Conservation (phyloP, 2,113 vertebrate species). For the Cyrtonyx montezumae region DNA sequence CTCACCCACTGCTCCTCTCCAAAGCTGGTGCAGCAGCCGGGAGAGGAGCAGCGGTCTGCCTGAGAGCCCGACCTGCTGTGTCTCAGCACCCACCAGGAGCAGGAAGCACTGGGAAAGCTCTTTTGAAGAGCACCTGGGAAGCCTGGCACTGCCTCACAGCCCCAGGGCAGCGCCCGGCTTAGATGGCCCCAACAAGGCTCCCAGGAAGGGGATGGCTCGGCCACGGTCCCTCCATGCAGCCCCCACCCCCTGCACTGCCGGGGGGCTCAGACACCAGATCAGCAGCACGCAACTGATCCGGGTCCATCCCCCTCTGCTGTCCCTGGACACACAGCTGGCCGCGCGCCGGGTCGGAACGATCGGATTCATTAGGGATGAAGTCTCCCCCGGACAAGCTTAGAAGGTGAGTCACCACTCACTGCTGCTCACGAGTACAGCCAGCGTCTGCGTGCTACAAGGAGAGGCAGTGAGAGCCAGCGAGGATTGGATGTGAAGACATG, state of each 20-base stretch:
- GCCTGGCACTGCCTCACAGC: neutral
- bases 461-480: neutral
- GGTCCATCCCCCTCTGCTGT: neutral
- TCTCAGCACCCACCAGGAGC: neutral
- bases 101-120: neutral
- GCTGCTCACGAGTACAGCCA: neutral
- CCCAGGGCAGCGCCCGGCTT: fast-evolving
- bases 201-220: fast-evolving
- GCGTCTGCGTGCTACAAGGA: neutral
- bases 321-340: neutral
- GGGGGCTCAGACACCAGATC: neutral
- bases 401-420: slow-evolving; percentile 23
- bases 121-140: neutral
- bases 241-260: neutral
- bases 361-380: slow-evolving; percentile 29
- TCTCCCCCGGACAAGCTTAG: slow-evolving; percentile 35
- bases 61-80: neutral
- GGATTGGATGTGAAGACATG: neutral
- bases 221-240: neutral
- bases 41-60: neutral
- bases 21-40: neutral
- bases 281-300: neutral
- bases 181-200: neutral
- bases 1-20: neutral
- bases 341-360: neutral